Evolutionary conservation across 2,888 invertebrate genomes (phyloP), one percentile per base, ranked within the genome.

Genomic region (Bursaphelenchus okinawaensis): DNA sequence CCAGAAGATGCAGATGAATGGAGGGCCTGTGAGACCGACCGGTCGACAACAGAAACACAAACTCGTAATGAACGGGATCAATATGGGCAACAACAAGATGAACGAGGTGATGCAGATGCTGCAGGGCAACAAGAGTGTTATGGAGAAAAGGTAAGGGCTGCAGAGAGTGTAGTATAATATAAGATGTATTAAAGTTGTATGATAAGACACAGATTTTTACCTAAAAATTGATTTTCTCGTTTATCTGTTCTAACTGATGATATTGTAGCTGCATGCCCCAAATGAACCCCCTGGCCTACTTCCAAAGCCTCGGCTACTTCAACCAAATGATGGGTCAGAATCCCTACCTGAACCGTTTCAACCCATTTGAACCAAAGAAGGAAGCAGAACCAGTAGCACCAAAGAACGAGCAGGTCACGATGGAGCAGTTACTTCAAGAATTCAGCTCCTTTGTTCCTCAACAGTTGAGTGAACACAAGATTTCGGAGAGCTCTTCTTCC

Each of bases 61-160:
- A 27, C 57, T n/a, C 9, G 9, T 16, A 26, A 56, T 24, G 24
- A 56, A 56, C 24, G 27, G 19, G n/a, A 19, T 24, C n/a, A 24
- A 12, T 1, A 19, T 27, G 57, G 19, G 23, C 23, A 20, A 56
- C 19, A 54, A 54, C 19, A 24, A 52, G 55, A 62, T 62, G 27
- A 62, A 62, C 58, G 62, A 62, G 29, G 61, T 62, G 62, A 64
- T 62, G 16, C 60, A 58, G 16, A 62, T 62, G 62, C 23, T 62
- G 19, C 31, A 40, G 31, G 28, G 29, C 2, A 56, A 62, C 20
- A 20, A 52, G 55, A 4, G 23, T n/a, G 20, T 19, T 7, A 23
- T 56, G 12, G 29, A 40, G 19, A 40, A 26, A 52, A 58, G 52
- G 6, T 58, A 1, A 26, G n/a, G 6, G 22, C 19, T 55, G 12